Evolutionary conservation across 2,888 invertebrate genomes (phyloP), one percentile per base, ranked within the genome.

Genomic region (Apamea sordens): DNA sequence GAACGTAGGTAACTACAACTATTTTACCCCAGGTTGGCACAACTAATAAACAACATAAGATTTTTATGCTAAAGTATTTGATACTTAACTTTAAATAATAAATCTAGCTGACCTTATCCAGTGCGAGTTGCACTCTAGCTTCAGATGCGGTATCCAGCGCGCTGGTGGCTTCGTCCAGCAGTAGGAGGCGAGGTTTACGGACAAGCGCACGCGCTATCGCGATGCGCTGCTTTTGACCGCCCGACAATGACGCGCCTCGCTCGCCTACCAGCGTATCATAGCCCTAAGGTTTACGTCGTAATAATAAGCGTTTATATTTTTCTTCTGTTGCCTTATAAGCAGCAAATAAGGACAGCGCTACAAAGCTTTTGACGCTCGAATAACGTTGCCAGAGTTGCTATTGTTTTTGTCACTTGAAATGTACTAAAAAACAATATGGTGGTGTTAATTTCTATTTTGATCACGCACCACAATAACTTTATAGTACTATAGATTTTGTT

Each of bases 171-270:
- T 98, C 98, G 89, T 98, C 98, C 41, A 97, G 90, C 2, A 97
- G 91, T 15, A 97, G 94, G 28, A 98, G 96, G 72, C 94, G 95
- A 0, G 98, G 98, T 87, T 97, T 95, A 47, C 97, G 93, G 24
- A 98, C 93, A 21, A 98, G 93, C 0, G 98, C 98, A 82, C 98
- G 93, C 0, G 98, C 98, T 75, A 98, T 98, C 11, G 98, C 98
- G 76, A 98, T 97, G 76, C 98, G 95, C 91, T 98, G 98, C 90
- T 98, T 98, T 92, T 98, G 98, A 3, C 98, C 98, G 13, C 98
- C 98, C 32, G 97, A 97, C 50, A 98, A 91, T 77, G 98, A 97
- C 0, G 97, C 97, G 5, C 98, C 93, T 18, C 91, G 89, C 73
- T 92, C 90, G 11, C 93, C 93, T 24, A 93, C 92, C 44, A 90